Evolutionary conservation across 2,113 vertebrate species (phyloP).

Genomic region (Gavialis gangeticus): DNA sequence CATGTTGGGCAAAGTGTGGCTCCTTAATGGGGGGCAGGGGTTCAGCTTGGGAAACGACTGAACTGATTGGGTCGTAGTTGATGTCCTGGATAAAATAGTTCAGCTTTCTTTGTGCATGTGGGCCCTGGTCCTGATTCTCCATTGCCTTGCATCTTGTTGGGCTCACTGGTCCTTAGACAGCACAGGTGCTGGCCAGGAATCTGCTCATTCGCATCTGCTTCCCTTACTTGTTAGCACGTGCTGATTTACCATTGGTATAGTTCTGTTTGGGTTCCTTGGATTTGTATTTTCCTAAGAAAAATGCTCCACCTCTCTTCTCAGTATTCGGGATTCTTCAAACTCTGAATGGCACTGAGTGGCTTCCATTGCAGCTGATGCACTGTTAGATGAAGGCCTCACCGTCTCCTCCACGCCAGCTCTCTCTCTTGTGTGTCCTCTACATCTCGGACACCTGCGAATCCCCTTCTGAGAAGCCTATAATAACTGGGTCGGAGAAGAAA

Average conservation of each 20-base stretch:
- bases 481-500: background rate
- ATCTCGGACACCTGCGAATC: background rate
- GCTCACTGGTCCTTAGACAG: slow-evolving; percentile 42
- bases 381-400: background rate
- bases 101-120: slow-evolving; percentile 59
- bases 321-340: background rate
- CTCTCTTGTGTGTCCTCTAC: background rate
- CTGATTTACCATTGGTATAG: background rate
- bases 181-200: slow-evolving; percentile 57
- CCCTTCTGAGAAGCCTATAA: background rate
- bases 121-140: slow-evolving; percentile 52
- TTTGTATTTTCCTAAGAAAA: background rate
- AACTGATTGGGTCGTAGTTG: slow-evolving; percentile 57
- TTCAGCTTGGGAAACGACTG: slow-evolving; percentile 64
- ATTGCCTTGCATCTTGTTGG: background rate
- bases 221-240: background rate
- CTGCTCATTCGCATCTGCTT: background rate
- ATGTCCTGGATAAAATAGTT: slow-evolving; percentile 41
- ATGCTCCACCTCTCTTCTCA: background rate
- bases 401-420: background rate
- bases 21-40: slow-evolving; percentile 42
- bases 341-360: background rate
- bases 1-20: slow-evolving; percentile 43
- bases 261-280: background rate
- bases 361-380: too few species aligned